phyloP scores from a whole-genome alignment of 2,888 invertebrate genomes.

The Sminthurides aquaticus region DNA sequence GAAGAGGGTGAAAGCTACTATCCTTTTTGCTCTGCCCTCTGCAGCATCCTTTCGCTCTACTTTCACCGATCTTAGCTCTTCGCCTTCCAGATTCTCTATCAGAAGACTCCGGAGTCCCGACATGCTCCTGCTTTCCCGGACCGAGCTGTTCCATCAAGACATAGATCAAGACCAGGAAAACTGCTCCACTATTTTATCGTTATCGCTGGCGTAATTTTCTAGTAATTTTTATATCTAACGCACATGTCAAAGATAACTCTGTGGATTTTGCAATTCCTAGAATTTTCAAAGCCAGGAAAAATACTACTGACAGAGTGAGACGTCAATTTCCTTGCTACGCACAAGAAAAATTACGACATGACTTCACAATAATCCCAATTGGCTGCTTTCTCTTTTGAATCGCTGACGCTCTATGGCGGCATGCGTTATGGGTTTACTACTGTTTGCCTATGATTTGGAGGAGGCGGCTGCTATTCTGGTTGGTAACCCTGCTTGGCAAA shows the following conservation, averaged over 20 bases:
- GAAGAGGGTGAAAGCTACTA: no score
- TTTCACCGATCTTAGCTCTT: no score
- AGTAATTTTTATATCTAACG: neutral
- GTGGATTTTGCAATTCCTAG: neutral
- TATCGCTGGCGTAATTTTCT: neutral
- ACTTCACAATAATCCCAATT: neutral
- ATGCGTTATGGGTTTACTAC: no score
- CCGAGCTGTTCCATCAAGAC: no score
- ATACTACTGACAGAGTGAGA: neutral
- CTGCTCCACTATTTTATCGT: neutral
- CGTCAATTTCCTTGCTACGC: neutral
- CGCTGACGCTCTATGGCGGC: neutral
- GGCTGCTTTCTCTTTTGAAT: neutral
- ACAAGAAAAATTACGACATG: neutral
- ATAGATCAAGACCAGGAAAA: neutral
- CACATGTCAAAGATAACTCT: neutral
- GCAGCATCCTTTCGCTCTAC: no score
- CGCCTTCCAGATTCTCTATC: no score
- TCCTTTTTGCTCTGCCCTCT: no score
- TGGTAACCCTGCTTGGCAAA: no score
- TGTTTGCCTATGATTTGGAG: no score
- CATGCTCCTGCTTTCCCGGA: no score
- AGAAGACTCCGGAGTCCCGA: no score
- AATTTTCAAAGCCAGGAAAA: neutral
- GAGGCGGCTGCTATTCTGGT: no score